These are phyloP conservation scores for Bilobella aurantiaca DNA, from an alignment of 1,140 invertebrate genomes.

Conservation along the genomic window DNA sequence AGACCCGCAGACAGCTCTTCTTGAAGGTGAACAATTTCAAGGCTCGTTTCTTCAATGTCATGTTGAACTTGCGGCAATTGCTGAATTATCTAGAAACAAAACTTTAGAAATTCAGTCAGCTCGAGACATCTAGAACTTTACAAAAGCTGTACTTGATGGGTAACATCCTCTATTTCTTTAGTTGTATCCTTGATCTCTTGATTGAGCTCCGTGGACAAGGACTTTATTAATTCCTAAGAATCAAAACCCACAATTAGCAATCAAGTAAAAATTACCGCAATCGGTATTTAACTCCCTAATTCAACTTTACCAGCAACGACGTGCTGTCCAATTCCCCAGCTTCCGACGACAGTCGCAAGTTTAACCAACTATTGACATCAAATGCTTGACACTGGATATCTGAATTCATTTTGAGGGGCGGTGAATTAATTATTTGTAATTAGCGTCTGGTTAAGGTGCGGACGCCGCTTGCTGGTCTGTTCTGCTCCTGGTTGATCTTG, in stretches of 20 bases:
- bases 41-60: slow-evolving; percentile 27
- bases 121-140: background rate
- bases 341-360: background rate
- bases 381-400: background rate
- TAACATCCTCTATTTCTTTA: slow-evolving; percentile 7
- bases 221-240: background rate
- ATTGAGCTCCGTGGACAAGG: background rate
- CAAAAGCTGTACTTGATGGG: slow-evolving; percentile 8
- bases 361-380: background rate
- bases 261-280: background rate
- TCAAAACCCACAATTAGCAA: background rate
- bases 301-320: background rate
- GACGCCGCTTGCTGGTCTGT: too few relatives aligned
- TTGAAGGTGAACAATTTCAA: slow-evolving; percentile 23
- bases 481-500: too few relatives aligned
- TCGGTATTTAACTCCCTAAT: background rate
- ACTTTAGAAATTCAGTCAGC: background rate
- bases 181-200: slow-evolving; percentile 13
- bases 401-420: background rate
- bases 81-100: slow-evolving; percentile 19
- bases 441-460: too few relatives aligned
- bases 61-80: slow-evolving; percentile 20
- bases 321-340: background rate
- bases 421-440: too few relatives aligned
- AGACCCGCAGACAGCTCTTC: slow-evolving; percentile 25